Percentiles rank a stretch among this genome's conserved stretches.
These are phyloP conservation scores for Phymastichus coffea DNA, from an alignment of 1,140 invertebrate genomes.

Conservation along the genomic window DNA sequence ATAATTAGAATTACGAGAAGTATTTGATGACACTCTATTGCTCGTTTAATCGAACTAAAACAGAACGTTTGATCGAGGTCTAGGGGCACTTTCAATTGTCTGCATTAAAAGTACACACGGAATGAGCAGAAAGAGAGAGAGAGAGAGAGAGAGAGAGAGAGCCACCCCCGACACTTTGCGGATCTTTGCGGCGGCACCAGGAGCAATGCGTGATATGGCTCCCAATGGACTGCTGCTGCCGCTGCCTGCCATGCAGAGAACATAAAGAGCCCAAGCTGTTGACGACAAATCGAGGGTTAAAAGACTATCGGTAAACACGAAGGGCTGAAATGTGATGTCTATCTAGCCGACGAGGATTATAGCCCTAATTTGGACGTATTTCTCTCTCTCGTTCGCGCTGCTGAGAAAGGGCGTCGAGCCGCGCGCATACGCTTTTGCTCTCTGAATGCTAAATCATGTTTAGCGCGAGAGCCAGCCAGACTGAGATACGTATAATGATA, in stretches of 20 bases:
- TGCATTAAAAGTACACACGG: not conserved
- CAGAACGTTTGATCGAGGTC: constrained; percentile 11
- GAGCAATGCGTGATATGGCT: no score
- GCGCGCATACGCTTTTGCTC: not conserved
- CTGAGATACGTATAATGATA: not conserved
- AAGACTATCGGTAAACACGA: constrained; percentile 57
- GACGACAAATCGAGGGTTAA: constrained; percentile 60
- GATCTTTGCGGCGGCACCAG: no score
- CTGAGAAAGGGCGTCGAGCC: constrained; percentile 2
- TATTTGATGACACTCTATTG: no score
- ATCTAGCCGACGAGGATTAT: constrained; percentile 50
- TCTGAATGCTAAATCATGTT: constrained; percentile 27
- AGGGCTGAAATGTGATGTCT: constrained; percentile 36
- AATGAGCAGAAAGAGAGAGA: not conserved
- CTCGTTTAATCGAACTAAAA: no score
- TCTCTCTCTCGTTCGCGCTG: constrained; percentile 23
- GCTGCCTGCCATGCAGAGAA: no score
- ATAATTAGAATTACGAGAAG: no score
- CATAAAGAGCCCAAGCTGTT: constrained; percentile 44
- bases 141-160: no score
- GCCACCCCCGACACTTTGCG: no score
- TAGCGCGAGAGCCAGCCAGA: not conserved
- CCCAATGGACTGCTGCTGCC: constrained; percentile 44
- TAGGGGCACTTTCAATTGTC: constrained; percentile 3
- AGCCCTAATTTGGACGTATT: constrained; percentile 51